Conservation (phyloP, 2,113 vertebrate genomes). For the Chaetodon trifascialis region DNA sequence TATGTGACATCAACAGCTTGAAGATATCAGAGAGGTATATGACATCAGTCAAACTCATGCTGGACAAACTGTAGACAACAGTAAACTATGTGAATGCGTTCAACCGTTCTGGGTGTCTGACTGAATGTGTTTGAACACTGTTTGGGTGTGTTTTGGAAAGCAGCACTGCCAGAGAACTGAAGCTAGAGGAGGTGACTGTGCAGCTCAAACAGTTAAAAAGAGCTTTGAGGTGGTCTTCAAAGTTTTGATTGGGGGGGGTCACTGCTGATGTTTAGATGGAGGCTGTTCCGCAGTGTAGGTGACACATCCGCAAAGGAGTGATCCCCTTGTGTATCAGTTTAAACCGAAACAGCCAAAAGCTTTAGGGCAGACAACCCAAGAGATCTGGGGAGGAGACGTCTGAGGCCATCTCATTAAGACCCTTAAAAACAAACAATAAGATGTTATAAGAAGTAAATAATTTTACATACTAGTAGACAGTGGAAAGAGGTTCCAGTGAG, state of each 20-base stretch:
- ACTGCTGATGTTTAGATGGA: background rate
- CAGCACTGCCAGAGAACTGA: background rate
- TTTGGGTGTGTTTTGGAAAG: background rate
- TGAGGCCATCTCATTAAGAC: background rate
- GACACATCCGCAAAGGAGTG: background rate
- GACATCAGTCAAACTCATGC: background rate
- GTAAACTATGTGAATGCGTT: background rate
- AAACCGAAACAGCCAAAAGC: background rate
- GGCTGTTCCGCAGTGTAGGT: background rate
- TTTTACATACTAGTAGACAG: background rate
- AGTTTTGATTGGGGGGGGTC: background rate
- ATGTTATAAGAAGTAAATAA: background rate
- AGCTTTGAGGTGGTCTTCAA: conserved; percentile 15
- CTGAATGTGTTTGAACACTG: background rate
- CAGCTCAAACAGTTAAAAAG: background rate
- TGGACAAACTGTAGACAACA: background rate
- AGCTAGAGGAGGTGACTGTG: background rate
- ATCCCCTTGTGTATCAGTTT: conserved; percentile 3
- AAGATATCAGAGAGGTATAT: background rate
- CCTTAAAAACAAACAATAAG: conserved; percentile 16
- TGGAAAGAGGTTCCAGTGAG: background rate
- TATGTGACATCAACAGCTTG: background rate
- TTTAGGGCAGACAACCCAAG: background rate
- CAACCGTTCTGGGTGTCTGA: background rate
- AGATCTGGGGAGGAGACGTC: background rate